phyloP scores from a whole-genome alignment of 2,888 invertebrate species.

The Ryuthela nishihirai region DNA sequence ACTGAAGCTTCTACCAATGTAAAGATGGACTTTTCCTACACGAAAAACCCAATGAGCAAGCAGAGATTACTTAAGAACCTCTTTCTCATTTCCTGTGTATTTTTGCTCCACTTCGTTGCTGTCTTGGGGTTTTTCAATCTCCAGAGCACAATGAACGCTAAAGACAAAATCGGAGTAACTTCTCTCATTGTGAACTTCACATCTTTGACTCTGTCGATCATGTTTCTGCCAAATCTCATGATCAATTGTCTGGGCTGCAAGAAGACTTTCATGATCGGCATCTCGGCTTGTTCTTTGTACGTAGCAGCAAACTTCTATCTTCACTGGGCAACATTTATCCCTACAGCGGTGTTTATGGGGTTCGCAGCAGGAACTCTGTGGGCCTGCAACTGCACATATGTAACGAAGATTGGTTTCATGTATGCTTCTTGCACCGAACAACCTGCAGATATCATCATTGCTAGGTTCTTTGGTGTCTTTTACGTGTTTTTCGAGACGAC shows the following conservation, averaged over 20 bases:
- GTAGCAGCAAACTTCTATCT: slow-evolving; percentile 93
- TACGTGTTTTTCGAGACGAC: slow-evolving; percentile 96
- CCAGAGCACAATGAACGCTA: slow-evolving; percentile 83
- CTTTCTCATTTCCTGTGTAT: too few relatives aligned
- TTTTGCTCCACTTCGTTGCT: slow-evolving; percentile 93
- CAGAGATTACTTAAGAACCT: too few relatives aligned
- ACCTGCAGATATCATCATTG: slow-evolving; percentile 71
- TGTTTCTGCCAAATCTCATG: slow-evolving; percentile 89
- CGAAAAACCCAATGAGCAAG: too few relatives aligned
- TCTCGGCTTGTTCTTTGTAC: slow-evolving; percentile 90
- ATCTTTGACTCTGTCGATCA: slow-evolving; percentile 90
- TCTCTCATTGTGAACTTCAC: slow-evolving; percentile 88
- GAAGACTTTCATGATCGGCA: slow-evolving; percentile 88
- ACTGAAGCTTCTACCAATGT: too few relatives aligned
- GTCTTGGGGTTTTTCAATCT: slow-evolving; percentile 93
- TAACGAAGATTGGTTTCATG: slow-evolving; percentile 87
- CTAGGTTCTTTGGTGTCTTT: slow-evolving; percentile 97
- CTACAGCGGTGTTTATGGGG: slow-evolving; percentile 86
- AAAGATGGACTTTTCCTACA: too few relatives aligned
- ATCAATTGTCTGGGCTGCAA: slow-evolving; percentile 92
- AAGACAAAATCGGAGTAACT: slow-evolving; percentile 82
- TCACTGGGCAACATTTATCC: slow-evolving; percentile 78
- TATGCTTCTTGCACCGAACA: slow-evolving; percentile 62
- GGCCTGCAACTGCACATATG: slow-evolving; percentile 94
- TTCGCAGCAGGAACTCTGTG: slow-evolving; percentile 95